These are phyloP conservation scores for Synanthedon vespiformis DNA, from an alignment of 2,888 invertebrate genomes.

Conservation along the genomic window DNA sequence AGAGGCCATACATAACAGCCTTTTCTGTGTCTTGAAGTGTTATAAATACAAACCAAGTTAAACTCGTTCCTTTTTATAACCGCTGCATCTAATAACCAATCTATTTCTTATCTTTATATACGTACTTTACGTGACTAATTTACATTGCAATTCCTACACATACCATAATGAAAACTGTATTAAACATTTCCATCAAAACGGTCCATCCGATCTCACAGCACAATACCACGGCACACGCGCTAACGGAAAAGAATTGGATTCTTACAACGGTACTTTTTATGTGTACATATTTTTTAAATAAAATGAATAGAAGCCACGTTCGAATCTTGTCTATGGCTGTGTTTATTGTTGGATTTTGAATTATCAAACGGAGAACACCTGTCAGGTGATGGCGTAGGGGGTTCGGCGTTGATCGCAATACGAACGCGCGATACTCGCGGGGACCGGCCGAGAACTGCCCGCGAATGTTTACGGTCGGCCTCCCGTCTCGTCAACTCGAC, in stretches of 20 bases:
- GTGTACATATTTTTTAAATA: slow-evolving; percentile 4
- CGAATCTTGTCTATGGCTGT: slow-evolving; percentile 35
- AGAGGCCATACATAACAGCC: neutral
- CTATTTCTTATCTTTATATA: no score
- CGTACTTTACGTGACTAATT: neutral
- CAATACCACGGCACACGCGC: slow-evolving; percentile 38
- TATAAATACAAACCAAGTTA: no score
- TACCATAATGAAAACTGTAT: neutral
- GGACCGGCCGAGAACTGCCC: slow-evolving; percentile 54
- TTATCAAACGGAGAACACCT: slow-evolving; percentile 31
- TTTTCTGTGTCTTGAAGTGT: no score
- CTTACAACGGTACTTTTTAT: slow-evolving; percentile 29
- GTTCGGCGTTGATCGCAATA: slow-evolving; percentile 15
- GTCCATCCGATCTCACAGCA: slow-evolving; percentile 39
- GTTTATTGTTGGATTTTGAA: slow-evolving; percentile 22
- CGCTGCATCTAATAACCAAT: no score
- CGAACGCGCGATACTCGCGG: slow-evolving; percentile 39
- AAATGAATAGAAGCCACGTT: slow-evolving; percentile 28
- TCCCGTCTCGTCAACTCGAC: slow-evolving; percentile 23
- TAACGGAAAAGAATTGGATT: slow-evolving; percentile 32
- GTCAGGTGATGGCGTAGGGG: slow-evolving; percentile 18
- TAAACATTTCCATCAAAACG: slow-evolving; percentile 26
- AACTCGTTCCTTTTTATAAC: no score
- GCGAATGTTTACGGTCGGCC: slow-evolving; percentile 57
- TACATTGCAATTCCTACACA: neutral